These are phyloP conservation scores for Dolichomitus sp. DNA, from an alignment of 2,888 invertebrate species.

Conservation along the genomic window DNA sequence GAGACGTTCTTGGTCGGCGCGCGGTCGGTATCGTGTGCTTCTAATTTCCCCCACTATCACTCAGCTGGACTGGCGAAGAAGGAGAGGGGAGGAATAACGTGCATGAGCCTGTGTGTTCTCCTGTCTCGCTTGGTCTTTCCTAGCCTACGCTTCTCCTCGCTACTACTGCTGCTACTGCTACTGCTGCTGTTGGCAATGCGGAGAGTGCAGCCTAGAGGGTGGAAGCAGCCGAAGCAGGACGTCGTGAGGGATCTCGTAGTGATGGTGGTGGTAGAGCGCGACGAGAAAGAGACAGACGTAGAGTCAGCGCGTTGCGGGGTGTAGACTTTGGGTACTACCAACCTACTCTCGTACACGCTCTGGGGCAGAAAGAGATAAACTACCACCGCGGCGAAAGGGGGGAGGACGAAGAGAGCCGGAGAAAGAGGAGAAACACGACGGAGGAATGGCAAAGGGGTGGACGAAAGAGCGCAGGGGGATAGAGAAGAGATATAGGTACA, in stretches of 20 bases:
- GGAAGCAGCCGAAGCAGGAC: slow-evolving; percentile 40
- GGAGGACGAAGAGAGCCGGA: slow-evolving; percentile 29
- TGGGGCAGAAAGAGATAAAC: not conserved
- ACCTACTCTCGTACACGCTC: not conserved
- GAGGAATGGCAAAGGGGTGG: slow-evolving; percentile 45
- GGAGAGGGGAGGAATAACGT: slow-evolving; percentile 40
- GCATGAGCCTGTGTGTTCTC: slow-evolving; percentile 32
- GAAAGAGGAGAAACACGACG: slow-evolving; percentile 51
- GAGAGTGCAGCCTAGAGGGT: slow-evolving; percentile 55
- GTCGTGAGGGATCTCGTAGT: slow-evolving; percentile 31
- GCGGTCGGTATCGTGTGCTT: slow-evolving; percentile 20
- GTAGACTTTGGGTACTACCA: slow-evolving; percentile 52
- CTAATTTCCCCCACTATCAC: slow-evolving; percentile 44
- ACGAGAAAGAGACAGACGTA: not conserved
- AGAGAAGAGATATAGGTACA: slow-evolving; percentile 52
- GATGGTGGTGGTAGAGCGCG: slow-evolving; percentile 28
- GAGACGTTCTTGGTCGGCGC: slow-evolving; percentile 49
- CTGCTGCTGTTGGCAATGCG: slow-evolving; percentile 30
- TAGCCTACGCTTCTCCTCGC: slow-evolving; percentile 24
- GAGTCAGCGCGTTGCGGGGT: slow-evolving; percentile 53
- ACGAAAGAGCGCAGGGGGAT: slow-evolving; percentile 9
- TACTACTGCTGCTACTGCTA: slow-evolving; percentile 14
- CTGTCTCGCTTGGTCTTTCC: slow-evolving; percentile 14
- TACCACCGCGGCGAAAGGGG: not conserved
- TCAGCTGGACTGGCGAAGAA: slow-evolving; percentile 39